Evolutionary conservation across 2,113 vertebrate species (phyloP).

Genomic region (Caretta caretta): DNA sequence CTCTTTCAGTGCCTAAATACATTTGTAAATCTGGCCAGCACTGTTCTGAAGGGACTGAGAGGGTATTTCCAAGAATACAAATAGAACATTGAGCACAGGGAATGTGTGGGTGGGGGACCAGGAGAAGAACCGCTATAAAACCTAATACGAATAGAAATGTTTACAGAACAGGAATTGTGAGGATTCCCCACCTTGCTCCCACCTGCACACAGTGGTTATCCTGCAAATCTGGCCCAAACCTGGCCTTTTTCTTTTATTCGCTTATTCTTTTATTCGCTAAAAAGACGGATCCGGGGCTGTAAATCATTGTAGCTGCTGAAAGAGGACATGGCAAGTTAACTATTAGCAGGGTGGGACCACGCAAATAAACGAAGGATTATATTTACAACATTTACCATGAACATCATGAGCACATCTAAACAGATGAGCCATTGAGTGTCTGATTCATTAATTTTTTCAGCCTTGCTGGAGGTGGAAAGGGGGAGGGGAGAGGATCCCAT

Average conservation of each 20-base stretch:
- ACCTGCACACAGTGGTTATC: not conserved
- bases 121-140: not conserved
- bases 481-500: not conserved
- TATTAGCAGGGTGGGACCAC: not conserved
- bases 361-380: not conserved
- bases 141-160: not conserved
- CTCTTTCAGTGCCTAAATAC: not conserved
- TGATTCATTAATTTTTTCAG: not conserved
- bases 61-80: not conserved
- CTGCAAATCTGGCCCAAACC: accelerated
- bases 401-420: not conserved
- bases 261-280: not conserved
- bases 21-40: not conserved
- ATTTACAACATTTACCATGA: not conserved
- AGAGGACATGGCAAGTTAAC: not conserved
- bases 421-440: not conserved
- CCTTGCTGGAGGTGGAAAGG: not conserved
- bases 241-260: not conserved
- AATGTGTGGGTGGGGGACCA: not conserved
- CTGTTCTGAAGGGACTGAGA: not conserved
- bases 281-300: not conserved
- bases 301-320: not conserved
- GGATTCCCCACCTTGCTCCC: not conserved
- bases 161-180: accelerated
- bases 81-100: not conserved